Base-by-base conservation (phyloP, 2,888 invertebrate genomes). In the Eupithecia dodoneata region DNA sequence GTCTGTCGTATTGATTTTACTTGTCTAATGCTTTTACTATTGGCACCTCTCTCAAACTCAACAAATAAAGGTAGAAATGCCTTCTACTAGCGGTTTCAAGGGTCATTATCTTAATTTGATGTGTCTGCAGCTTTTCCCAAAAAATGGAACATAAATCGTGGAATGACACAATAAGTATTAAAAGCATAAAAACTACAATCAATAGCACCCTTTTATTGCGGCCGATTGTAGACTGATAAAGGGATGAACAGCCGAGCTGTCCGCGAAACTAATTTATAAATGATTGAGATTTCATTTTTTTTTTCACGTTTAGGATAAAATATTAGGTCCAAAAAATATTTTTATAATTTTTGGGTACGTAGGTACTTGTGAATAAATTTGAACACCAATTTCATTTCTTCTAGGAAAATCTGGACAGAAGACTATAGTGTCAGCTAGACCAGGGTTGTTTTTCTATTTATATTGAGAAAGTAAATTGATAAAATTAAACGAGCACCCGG, bases 191-290 rank as follows among this genome's bases (percentile, higher is more conserved):
- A 90, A 85, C 84, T 85, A 92, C 93, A 92, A 92, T 92, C 91
- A 88, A 87, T 89, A 88, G 89, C 92, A 94, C 93, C 94, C 94
- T 93, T 93, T 94, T 94, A 93, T 93, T 91, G 90, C 89, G 89
- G 90, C 87, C 89, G 92, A 94, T 94, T 94, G 92, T 91, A 87
- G 88, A 87, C 87, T 90, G 92, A 94, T 94, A 94, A 94, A 94
- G 92, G 94, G 93, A 93, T 94, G 94, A 94, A 92, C 89, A 87
- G 87, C 85, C 87, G 87, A 87, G 89, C 93, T 94, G 94, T 94
- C 94, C 94, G 91, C 94, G 92, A 86, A 91, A 90, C 95, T 93
- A 95, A 95, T 95, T 94, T 92, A 93, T 94, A 94, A 95, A 93
- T 94, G 89, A 95, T 95, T 93, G 94, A 95, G 94, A 92, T 93